Evolutionary conservation across 1,140 invertebrate genomes (phyloP).

Genomic region (Pentalonia nigronervosa): DNA sequence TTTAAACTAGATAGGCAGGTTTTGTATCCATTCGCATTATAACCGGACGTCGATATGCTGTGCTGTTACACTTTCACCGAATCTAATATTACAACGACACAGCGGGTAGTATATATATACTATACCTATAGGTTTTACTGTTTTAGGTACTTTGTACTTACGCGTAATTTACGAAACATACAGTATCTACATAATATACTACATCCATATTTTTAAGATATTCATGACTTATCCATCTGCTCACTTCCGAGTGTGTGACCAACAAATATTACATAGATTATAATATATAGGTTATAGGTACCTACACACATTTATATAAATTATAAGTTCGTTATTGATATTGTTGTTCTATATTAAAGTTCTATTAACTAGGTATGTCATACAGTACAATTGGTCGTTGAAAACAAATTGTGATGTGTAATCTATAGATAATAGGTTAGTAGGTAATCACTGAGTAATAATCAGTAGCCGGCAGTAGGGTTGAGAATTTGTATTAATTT

Average conservation of each 20-base stretch:
- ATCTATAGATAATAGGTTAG: neutral
- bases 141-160: too few species aligned
- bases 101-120: neutral
- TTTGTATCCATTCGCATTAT: neutral
- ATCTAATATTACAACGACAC: neutral
- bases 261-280: neutral
- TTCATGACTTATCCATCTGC: neutral
- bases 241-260: neutral
- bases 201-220: neutral
- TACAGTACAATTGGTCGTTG: too few species aligned
- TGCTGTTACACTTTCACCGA: slow-evolving; percentile 18
- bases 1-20: slow-evolving; percentile 5
- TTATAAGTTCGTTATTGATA: too few species aligned
- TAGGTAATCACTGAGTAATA: neutral
- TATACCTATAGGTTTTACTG: too few species aligned
- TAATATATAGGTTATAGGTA: too few species aligned
- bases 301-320: neutral
- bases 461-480: too few species aligned
- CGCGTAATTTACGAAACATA: neutral
- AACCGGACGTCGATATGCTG: neutral
- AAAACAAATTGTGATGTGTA: too few species aligned
- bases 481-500: neutral
- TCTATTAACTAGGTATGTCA: too few species aligned
- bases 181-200: neutral
- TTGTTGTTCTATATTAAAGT: too few species aligned